Conservation (phyloP, 2,888 invertebrate genomes). For the Notocelia uddmanniana region DNA sequence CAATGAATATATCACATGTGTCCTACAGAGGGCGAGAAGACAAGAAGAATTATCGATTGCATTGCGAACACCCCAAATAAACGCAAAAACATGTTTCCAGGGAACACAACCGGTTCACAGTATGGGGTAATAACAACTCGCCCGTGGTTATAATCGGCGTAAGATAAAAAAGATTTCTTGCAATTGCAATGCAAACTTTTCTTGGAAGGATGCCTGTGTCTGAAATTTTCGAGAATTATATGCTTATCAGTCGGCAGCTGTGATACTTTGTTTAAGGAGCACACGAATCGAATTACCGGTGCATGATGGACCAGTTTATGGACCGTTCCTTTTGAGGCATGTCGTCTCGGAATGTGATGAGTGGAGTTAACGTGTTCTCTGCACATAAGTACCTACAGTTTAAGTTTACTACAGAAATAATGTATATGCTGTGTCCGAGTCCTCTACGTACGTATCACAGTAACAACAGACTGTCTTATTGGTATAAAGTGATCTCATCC, state of each 20-base stretch:
- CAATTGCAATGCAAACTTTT: conserved; percentile 14
- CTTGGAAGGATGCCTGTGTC: conserved; percentile 4
- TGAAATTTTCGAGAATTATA: conserved; percentile 16
- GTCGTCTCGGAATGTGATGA: conserved; percentile 20
- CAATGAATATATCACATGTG: neutral
- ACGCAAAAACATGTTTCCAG: conserved; percentile 3
- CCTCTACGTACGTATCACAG: too few species aligned
- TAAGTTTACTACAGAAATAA: too few species aligned
- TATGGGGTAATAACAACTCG: conserved; percentile 52
- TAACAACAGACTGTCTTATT: too few species aligned
- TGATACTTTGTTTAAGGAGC: conserved; percentile 33
- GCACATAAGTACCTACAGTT: too few species aligned
- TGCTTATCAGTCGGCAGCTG: neutral
- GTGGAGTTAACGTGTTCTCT: conserved; percentile 19
- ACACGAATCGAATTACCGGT: conserved; percentile 32
- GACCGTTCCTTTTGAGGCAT: conserved; percentile 38
- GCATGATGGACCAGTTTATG: conserved; percentile 31
- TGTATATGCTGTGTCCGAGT: too few species aligned
- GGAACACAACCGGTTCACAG: conserved; percentile 52
- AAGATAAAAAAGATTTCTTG: conserved; percentile 24
- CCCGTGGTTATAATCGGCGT: conserved; percentile 25
- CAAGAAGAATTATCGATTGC: too few species aligned
- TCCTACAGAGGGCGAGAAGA: too few species aligned
- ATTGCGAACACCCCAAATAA: conserved; percentile 18
- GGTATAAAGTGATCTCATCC: too few species aligned